Evolutionary conservation across 2,888 invertebrate species (phyloP), one percentile per base, ranked within the genome.

Genomic region (Drosophila demipolita): DNA sequence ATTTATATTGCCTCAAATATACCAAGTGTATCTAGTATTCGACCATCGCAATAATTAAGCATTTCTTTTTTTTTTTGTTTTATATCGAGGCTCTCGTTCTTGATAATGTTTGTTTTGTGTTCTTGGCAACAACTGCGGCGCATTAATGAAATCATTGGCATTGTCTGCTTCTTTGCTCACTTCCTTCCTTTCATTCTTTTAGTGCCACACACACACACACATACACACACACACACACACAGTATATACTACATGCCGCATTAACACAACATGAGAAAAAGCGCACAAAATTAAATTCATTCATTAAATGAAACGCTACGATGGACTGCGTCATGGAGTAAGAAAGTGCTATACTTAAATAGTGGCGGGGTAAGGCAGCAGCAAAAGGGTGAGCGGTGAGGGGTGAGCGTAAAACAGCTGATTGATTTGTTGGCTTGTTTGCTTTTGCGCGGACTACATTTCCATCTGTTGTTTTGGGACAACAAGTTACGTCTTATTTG

Each of bases 61-160:
- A 42, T 40, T 48, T 49, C 7, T 61, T 70, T 49, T 12, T n/a
- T n/a, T n/a, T 12, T 60, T 58, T 50, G 53, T 57, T 74, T 67
- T 58, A 54, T 70, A 50, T 42, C 62, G 57, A 32, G 26, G 58
- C 59, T 66, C 54, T 68, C 72, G 59, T 70, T 73, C 33, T 57
- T 57, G 50, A 45, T 70, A 12, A n/a, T 32, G 26, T 11, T 23
- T 36, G 4, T 36, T 36, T 76, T 82, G 57, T 65, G 84, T 83
- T 87, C 80, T 89, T 87, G 82, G 89, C 86, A 89, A 74, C 84
- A 78, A 74, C 89, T 82, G 45, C 85, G 79, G 62, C 90, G 82
- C 88, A 84, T 84, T 90, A 90, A 90, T 87, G 87, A 90, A 90
- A 86, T 90, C 77, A 78, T 85, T 89, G 87, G 87, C 87, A 87